Evolutionary conservation across 2,888 invertebrate genomes (phyloP).

Genomic region (Coenonympha arcania): DNA sequence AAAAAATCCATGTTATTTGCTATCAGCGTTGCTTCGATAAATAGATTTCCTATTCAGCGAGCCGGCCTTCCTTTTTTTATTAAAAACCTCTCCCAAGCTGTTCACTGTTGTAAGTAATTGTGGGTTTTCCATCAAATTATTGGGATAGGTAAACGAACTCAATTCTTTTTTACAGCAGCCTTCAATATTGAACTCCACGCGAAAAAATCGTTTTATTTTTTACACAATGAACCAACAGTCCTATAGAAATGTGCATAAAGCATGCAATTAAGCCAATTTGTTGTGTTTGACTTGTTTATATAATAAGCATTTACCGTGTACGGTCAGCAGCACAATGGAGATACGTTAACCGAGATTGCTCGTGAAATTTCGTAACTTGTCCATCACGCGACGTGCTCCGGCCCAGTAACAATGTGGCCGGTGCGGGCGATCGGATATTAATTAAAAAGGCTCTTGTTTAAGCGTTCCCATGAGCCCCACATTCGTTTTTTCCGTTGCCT

Average conservation of each 20-base stretch:
- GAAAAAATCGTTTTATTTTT: background rate
- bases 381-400: constrained; percentile 34
- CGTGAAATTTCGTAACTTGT: constrained; percentile 38
- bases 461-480: constrained; percentile 37
- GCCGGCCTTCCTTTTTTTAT: no score
- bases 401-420: constrained; percentile 25
- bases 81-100: no score
- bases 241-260: constrained; percentile 3
- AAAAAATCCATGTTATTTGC: no score
- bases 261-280: constrained; percentile 28
- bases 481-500: constrained; percentile 46
- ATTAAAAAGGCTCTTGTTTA: constrained; percentile 56
- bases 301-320: constrained; percentile 26
- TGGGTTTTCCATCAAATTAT: background rate
- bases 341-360: constrained; percentile 41
- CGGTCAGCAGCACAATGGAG: constrained; percentile 35
- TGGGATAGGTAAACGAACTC: background rate
- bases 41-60: no score
- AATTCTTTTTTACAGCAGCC: background rate
- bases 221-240: background rate
- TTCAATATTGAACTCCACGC: background rate
- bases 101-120: background rate
- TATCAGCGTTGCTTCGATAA: no score
- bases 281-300: constrained; percentile 27
- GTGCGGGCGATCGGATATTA: constrained; percentile 40